A percentile compares a stretch with the other conserved stretches of the same genome.
These are phyloP conservation scores for Sarcophaga rosellei DNA, from an alignment of 2,888 invertebrate species.

Conservation along the genomic window DNA sequence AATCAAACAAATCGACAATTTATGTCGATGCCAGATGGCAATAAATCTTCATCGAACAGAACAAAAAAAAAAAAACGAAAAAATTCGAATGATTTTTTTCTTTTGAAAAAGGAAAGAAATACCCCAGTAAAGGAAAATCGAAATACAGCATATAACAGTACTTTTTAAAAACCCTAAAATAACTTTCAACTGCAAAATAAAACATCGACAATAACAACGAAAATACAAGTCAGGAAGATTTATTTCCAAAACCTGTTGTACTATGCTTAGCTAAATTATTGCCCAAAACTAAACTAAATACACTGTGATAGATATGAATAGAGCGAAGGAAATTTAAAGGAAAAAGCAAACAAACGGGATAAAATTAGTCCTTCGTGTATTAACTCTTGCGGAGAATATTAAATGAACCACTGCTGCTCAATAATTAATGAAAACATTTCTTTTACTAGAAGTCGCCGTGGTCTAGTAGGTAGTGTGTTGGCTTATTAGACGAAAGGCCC, in stretches of 20 bases:
- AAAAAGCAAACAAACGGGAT: accelerated
- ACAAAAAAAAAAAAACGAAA: constrained; percentile 24
- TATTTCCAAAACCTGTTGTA: constrained; percentile 65
- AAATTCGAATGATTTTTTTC: neutral
- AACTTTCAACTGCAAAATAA: constrained; percentile 30
- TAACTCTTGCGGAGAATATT: neutral
- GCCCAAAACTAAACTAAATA: neutral
- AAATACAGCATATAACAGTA: constrained; percentile 42
- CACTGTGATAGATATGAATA: neutral
- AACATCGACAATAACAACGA: constrained; percentile 21
- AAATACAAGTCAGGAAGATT: constrained; percentile 52
- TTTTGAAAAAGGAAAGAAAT: too few species aligned
- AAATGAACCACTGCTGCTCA: too few species aligned
- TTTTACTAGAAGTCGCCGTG: too few species aligned
- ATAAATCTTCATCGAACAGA: constrained; percentile 77
- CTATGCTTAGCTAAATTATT: neutral
- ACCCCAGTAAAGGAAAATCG: constrained; percentile 29
- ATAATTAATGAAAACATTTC: too few species aligned
- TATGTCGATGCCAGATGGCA: constrained; percentile 74
- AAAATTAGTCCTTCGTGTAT: neutral
- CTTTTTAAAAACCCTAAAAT: constrained; percentile 52
- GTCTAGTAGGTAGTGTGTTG: too few species aligned
- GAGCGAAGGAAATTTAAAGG: neutral
- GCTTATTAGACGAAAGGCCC: too few species aligned
- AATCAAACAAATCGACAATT: constrained; percentile 81